Conservation (phyloP, 2,797 vertebrate species). For the Silurus aristotelis region DNA sequence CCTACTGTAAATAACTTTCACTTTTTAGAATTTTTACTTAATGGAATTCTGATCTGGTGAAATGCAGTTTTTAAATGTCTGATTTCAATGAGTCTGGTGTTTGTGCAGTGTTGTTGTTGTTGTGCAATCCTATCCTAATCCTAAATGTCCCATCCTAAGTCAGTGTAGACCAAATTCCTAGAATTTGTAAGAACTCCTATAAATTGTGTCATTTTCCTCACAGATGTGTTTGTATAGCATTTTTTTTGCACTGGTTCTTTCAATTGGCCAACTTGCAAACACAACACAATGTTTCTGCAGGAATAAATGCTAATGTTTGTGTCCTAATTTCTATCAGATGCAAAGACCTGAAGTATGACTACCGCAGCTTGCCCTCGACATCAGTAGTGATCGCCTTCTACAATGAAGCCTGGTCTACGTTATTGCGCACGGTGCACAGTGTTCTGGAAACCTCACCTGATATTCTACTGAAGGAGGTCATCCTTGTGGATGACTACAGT, state of each 20-base stretch:
- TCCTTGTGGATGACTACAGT: conserved; percentile 97
- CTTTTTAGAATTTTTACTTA: no score
- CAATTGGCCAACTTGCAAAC: no score
- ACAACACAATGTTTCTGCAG: no score
- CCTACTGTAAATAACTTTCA: no score
- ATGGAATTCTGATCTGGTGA: no score
- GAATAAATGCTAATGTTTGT: background rate
- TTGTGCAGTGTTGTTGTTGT: no score
- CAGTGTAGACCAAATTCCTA: background rate
- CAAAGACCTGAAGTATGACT: conserved; percentile 79
- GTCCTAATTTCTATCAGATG: conserved; percentile 75
- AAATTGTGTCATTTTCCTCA: background rate
- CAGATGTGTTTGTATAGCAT: background rate
- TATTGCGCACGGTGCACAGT: conserved; percentile 86
- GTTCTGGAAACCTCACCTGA: conserved; percentile 95
- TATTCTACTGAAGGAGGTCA: conserved; percentile 87
- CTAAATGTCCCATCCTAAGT: background rate
- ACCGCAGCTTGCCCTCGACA: conserved; percentile 76
- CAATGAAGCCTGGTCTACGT: conserved; percentile 88
- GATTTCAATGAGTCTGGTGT: no score
- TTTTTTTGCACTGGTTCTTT: background rate
- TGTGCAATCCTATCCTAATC: no score
- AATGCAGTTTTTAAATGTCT: no score
- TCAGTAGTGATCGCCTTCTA: conserved; percentile 88
- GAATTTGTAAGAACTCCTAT: background rate